phyloP scores from a whole-genome alignment of 1,140 invertebrate genomes.

The Euura lappo region DNA sequence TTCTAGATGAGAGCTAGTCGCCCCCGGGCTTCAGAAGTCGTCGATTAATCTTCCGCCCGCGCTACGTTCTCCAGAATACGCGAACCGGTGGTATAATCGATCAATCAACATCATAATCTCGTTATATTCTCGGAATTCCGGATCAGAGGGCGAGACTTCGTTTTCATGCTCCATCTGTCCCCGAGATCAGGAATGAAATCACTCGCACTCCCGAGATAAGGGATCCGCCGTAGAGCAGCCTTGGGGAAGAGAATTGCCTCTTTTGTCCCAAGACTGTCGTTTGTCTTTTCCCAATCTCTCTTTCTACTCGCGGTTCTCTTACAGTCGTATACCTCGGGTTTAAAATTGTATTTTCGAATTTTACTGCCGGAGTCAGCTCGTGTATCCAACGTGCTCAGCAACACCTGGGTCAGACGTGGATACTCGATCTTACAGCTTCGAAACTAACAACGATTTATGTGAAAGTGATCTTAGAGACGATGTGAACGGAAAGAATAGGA shows the following conservation, averaged over 20 bases:
- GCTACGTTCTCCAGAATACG: neutral
- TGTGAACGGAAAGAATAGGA: too few species aligned
- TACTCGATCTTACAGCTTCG: too few species aligned
- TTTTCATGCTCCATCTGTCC: too few species aligned
- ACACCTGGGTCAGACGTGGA: neutral
- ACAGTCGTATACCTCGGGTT: neutral
- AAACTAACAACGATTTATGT: too few species aligned
- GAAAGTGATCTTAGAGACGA: too few species aligned
- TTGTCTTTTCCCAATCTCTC: neutral
- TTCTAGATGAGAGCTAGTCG: neutral
- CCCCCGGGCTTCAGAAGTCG: too few species aligned
- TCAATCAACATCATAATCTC: neutral
- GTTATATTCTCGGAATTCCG: too few species aligned
- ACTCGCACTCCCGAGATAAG: neutral
- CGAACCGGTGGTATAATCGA: neutral
- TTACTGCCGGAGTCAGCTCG: neutral
- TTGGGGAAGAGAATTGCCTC: neutral
- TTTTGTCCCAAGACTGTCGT: neutral
- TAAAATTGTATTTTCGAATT: constrained; percentile 1
- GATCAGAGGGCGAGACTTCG: too few species aligned
- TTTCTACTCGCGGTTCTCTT: neutral
- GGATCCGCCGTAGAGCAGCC: neutral
- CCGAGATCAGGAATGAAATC: neutral
- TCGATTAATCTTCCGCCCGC: neutral
- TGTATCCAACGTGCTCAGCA: neutral